Base-by-base conservation (phyloP, 1,140 invertebrate species). In the Heliconius eleuchia region DNA sequence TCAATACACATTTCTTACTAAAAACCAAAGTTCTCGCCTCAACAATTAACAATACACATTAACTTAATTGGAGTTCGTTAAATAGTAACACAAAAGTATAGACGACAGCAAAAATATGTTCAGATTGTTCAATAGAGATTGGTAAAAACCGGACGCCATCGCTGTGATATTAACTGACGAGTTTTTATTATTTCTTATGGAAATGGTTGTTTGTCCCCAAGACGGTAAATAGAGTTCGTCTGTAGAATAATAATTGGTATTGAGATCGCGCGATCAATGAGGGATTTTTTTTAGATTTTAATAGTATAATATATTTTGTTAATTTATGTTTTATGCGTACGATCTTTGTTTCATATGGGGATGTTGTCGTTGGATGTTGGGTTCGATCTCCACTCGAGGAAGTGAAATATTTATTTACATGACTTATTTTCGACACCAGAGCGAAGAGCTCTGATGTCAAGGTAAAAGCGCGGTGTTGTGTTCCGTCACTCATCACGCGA, bases 1-100 rank as follows among this genome's bases (percentile, higher is more conserved):
- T 39, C 34, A n/a, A 39, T 39, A 39, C 30, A 18, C 37, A n/a
- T 42, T 72, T 42, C 71, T 18, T 37, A 72, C 7, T 66, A 72
- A 72, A 72, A 72, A 37, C 19, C 18, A 42, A 72, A 72, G 30
- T 71, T 71, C 37, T 72, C 71, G 34, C 71, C 37, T 72, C 18
- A 72, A 23, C 37, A n/a, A 72, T 72, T 72, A 72, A 72, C 1
- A 39, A 27, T 16, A 66, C 27, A 39, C 37, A 72, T 72, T 72
- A 39, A 72, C 6, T 72, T 72, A 72, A 72, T 72, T 39, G 18
- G 18, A 72, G 19, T 72, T 72, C 19, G 37, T 72, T 72, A 42
- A 72, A 72, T n/a, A 9, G 13, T 42, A 72, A 3, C 3, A 71
- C 37, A 71, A 71, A n/a, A 34, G 71, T 39, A 39, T n/a, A 71